These are phyloP conservation scores for Proales similis DNA, from an alignment of 1,140 invertebrate species.

Conservation along the genomic window DNA sequence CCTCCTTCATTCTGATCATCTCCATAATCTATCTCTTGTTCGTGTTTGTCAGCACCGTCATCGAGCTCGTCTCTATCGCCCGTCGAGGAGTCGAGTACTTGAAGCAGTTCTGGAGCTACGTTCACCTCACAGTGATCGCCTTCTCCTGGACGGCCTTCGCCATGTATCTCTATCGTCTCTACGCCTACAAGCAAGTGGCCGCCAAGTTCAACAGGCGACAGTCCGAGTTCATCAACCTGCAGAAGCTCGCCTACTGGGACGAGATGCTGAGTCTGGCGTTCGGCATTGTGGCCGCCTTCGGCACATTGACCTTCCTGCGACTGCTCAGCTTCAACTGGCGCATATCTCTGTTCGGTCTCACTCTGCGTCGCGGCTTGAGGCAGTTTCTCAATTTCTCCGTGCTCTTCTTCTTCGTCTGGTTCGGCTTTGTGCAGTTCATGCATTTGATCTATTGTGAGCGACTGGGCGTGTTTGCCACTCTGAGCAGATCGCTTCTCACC, in stretches of 20 bases:
- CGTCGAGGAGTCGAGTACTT: constrained; percentile 44
- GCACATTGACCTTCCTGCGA: neutral
- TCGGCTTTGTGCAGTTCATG: too few species aligned
- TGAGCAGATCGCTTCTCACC: too few species aligned
- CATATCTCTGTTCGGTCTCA: neutral
- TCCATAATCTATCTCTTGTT: constrained; percentile 49
- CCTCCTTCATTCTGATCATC: constrained; percentile 46
- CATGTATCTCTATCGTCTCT: constrained; percentile 51
- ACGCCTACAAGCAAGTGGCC: constrained; percentile 46
- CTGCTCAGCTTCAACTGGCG: neutral
- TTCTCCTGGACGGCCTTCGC: constrained; percentile 44
- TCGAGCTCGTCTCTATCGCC: constrained; percentile 1
- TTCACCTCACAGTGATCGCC: constrained; percentile 43
- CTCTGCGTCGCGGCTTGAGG: too few species aligned
- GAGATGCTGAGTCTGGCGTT: too few species aligned
- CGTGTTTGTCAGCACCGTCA: constrained; percentile 54
- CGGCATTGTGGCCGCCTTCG: too few species aligned
- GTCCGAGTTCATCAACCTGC: too few species aligned
- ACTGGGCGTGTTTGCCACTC: too few species aligned
- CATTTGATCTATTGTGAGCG: too few species aligned
- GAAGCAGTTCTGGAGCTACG: constrained; percentile 52
- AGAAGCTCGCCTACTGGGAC: too few species aligned
- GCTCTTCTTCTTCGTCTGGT: too few species aligned
- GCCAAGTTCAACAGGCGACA: constrained; percentile 51
- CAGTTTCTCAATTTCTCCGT: too few species aligned